Base-by-base conservation (phyloP, 2,888 invertebrate genomes). In the Venusia cambrica region DNA sequence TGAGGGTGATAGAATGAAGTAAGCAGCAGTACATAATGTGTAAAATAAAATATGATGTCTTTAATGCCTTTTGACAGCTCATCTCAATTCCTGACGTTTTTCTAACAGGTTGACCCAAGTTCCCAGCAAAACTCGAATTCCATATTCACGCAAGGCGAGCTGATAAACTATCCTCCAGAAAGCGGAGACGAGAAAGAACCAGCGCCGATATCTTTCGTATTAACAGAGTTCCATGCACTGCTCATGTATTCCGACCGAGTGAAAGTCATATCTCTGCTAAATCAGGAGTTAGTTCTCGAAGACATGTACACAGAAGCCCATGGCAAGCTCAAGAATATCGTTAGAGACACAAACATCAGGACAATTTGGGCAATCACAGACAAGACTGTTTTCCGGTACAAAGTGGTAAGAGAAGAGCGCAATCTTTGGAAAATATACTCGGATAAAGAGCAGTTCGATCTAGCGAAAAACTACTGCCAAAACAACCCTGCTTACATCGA, bases 201-300 rank as follows among this genome's bases (percentile, higher is more conserved):
- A 2, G 80, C 88, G 1, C 94, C 97, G 0, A 80, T 94, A 17
- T 90, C 93, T 0, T 93, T 97, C 60, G 92, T 95, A 1, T 80
- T 97, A 29, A 97, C 97, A 0, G 94, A 97, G 73, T 98, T 97
- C 78, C 98, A 98, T 74, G 92, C 93, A 0, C 74, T 98, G 1
- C 84, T 97, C 5, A 91, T 97, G 50, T 97, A 94, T 70, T 81
- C 91, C 0, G 94, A 97, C 71, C 92, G 93, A 44, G 91, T 97
- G 1, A 94, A 94, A 69, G 96, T 94, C 0, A 89, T 97, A 16
- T 97, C 95, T 36, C 77, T 95, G 2, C 83, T 98, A 4, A 97
- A 95, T 76, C 92, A 96, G 54, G 94, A 96, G 62, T 73, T 94
- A 4, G 93, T 97, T 7, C 95, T 94, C 69, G 95, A 97, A 75